Evolutionary conservation across 2,888 invertebrate species (phyloP), one percentile per base, ranked within the genome.

Genomic region (Scaptomyza cyrtandrae): DNA sequence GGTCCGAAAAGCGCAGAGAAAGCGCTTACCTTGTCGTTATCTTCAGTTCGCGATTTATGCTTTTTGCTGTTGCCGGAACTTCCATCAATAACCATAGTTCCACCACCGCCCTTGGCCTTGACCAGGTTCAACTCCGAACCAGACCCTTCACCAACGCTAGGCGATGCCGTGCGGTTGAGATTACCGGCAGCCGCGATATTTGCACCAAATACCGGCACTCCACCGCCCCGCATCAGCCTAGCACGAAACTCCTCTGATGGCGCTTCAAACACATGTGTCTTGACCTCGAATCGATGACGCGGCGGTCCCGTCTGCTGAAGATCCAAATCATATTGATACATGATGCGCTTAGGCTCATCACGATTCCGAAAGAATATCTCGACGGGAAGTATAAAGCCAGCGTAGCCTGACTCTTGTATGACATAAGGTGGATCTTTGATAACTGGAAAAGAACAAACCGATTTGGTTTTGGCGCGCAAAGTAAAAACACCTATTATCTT

Each of bases 391-490:
- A 94, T 93, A 91, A 99, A 99, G 35, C 98, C 98, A 66, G 98
- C 98, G 94, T 99, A 99, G 6, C 99, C 98, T n/a, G 97, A 96
- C 91, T 98, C 98, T 84, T 96, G 95, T 33, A 99, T 94, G 53
- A 94, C 93, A 93, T 97, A 99, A 3, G 98, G 98, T 54, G 98
- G 97, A 77, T 97, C 97, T 90, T 97, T 98, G 3, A 97, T 93
- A 83, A 96, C 98, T 98, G 93, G 53, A 95, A 71, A 43, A 95
- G 33, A 41, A 6, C 1, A 48, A 60, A 35, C 13, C 19, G 16
- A n/a, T 59, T 14, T 9, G 1, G n/a, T 35, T 72, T 69, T 69
- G 68, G 77, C 64, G 69, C 66, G 66, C 35, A 72, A 70, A 65
- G 41, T 37, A 13, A 43, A 55, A 33, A 9, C 7, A 24, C 7